A percentile compares a stretch with the other conserved stretches of the same genome.
Conservation (phyloP, 2,888 invertebrate species). For the Liodrosophila aerea region DNA sequence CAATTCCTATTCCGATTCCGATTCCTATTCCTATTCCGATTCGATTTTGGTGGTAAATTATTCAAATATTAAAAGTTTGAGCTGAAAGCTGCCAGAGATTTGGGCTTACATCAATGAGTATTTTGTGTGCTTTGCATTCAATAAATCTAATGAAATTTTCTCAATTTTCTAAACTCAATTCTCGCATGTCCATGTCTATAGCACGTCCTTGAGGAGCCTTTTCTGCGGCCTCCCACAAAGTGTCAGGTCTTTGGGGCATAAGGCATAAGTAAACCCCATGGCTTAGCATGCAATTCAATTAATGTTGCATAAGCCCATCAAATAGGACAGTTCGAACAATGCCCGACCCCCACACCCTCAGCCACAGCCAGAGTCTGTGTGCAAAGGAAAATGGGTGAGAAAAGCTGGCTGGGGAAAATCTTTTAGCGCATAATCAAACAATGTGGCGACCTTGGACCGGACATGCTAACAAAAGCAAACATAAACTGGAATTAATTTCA, state of each 20-base stretch:
- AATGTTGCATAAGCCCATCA: conserved; percentile 69
- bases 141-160: conserved; percentile 54
- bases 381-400: too few relatives aligned
- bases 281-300: conserved; percentile 73
- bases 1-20: too few relatives aligned
- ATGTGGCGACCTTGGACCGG: conserved; percentile 43
- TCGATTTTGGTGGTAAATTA: conserved; percentile 28
- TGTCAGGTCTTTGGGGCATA: conserved; percentile 43
- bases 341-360: too few relatives aligned
- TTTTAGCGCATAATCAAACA: conserved; percentile 35
- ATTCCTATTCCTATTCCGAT: neutral
- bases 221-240: conserved; percentile 22
- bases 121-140: conserved; percentile 31
- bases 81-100: conserved; percentile 19
- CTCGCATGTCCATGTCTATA: conserved; percentile 2
- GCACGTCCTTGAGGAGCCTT: too few relatives aligned
- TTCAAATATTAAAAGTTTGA: conserved; percentile 23
- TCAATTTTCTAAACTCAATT: conserved; percentile 4
- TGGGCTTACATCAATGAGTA: conserved; percentile 19
- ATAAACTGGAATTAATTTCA: conserved; percentile 1
- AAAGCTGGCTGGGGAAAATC: conserved; percentile 19
- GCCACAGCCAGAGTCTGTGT: neutral
- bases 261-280: conserved; percentile 29
- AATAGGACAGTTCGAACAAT: conserved; percentile 29
- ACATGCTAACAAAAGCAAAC: conserved; percentile 47